Conservation (phyloP, 1,140 invertebrate genomes). For the Achatina immaculata region DNA sequence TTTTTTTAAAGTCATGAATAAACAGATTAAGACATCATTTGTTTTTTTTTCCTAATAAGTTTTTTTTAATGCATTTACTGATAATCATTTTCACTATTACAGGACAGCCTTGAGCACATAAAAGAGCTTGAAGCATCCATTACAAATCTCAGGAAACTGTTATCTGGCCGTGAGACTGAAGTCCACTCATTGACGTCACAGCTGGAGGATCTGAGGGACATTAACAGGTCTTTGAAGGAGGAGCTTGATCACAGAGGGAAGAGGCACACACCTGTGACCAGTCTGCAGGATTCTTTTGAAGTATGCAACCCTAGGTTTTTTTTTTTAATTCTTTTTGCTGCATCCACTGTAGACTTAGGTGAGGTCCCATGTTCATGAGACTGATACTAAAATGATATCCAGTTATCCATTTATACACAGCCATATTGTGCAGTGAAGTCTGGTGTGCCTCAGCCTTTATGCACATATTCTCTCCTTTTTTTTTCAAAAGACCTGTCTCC, state of each 20-base stretch:
- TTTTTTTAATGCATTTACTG: too few relatives aligned
- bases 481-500: too few relatives aligned
- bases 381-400: background rate
- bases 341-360: background rate
- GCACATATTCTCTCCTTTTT: too few relatives aligned
- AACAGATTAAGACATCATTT: too few relatives aligned
- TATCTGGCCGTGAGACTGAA: slow-evolving; percentile 51
- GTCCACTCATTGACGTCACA: slow-evolving; percentile 48
- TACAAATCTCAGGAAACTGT: slow-evolving; percentile 50
- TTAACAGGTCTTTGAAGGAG: slow-evolving; percentile 48
- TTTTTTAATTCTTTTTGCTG: background rate
- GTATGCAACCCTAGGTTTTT: too few relatives aligned
- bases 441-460: too few relatives aligned
- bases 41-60: too few relatives aligned
- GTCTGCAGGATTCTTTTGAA: slow-evolving; percentile 17
- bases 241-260: slow-evolving; percentile 45
- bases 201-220: slow-evolving; percentile 46
- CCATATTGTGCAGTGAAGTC: too few relatives aligned
- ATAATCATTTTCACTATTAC: too few relatives aligned
- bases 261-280: slow-evolving; percentile 22
- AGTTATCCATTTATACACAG: too few relatives aligned
- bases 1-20: too few relatives aligned
- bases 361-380: too few relatives aligned
- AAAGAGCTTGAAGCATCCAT: slow-evolving; percentile 52
- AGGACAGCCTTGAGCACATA: background rate